Base-by-base conservation (phyloP, 2,888 invertebrate species). In the Acrobasis repandana region DNA sequence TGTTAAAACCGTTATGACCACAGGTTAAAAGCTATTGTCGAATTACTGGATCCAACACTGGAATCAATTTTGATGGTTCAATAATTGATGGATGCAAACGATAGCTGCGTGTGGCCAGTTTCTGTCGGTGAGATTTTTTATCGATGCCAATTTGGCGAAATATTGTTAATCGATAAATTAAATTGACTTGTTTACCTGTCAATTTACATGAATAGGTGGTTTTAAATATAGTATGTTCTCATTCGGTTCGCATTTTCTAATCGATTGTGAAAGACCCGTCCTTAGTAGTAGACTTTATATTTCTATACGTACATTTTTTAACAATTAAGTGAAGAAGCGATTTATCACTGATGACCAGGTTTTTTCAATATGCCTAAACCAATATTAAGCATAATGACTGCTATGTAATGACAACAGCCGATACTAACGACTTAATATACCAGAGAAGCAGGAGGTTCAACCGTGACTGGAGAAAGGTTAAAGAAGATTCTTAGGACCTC, bases 1-100 rank as follows among this genome's bases (percentile, higher is more conserved):
- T 79, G 75, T 80, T 82, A 74, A 77, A 69, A 82, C 86, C 88
- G 86, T 87, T 88, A 28, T 28, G 8, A 2, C 28, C 28, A 28
- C 28, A 28, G 14, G 43, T 43, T 43, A 14, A 85, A 71, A 66
- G 70, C 72, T 79, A 80, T 87, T 86, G 83, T 85, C 71, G 61
- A 72, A 68, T 67, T 66, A 68, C 67, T 66, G 68, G 72, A 34
- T 58, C 16, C 8, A 14, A 56, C 43, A 49, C 47, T 34, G 68
- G 74, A 69, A 68, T 63, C 68, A 36, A 38, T 43, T 28, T 49
- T 58, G 46, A 48, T 38, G 18, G 36, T 18, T 14, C 43, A 28
- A 20, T 51, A 59, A 56, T 52, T 51, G 60, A 48, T 56, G 33
- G 11, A 48, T 16, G 6, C 52, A 3, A 18, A 33, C 14, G 48